Conservation (phyloP, 2,797 vertebrate species). For the Sebastes itinus region DNA sequence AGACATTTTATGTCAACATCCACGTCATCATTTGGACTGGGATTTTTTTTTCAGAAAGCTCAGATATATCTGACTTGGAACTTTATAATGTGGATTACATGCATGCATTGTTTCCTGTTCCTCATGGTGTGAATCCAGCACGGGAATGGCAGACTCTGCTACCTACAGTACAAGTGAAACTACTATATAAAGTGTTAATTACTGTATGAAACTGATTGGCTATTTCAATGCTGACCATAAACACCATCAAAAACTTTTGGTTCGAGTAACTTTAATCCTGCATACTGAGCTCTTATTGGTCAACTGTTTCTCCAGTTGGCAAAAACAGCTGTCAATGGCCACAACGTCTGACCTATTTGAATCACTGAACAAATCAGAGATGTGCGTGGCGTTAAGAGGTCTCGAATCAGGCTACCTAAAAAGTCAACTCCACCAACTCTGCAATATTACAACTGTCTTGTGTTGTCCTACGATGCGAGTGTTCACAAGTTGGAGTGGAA, state of each 20-base stretch:
- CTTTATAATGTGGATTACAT: too few relatives aligned
- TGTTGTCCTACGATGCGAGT: background rate
- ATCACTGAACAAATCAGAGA: background rate
- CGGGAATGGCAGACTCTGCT: background rate
- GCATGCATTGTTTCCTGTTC: too few relatives aligned
- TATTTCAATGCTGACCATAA: background rate
- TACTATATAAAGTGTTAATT: too few relatives aligned
- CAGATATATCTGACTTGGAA: too few relatives aligned
- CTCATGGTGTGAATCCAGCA: too few relatives aligned
- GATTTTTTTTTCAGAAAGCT: too few relatives aligned
- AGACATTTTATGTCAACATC: too few relatives aligned
- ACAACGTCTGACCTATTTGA: background rate
- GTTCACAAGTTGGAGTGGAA: background rate
- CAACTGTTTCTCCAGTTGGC: background rate
- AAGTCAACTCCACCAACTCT: background rate
- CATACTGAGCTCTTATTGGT: background rate
- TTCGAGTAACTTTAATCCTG: background rate
- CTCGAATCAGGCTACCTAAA: background rate
- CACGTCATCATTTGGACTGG: too few relatives aligned
- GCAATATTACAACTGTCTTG: background rate
- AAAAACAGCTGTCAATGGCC: background rate
- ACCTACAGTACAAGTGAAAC: background rate
- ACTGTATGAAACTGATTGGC: background rate
- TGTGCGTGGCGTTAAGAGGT: background rate
- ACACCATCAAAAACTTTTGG: background rate